phyloP scores from a whole-genome alignment of 2,113 vertebrate genomes.

The Malurus melanocephalus region DNA sequence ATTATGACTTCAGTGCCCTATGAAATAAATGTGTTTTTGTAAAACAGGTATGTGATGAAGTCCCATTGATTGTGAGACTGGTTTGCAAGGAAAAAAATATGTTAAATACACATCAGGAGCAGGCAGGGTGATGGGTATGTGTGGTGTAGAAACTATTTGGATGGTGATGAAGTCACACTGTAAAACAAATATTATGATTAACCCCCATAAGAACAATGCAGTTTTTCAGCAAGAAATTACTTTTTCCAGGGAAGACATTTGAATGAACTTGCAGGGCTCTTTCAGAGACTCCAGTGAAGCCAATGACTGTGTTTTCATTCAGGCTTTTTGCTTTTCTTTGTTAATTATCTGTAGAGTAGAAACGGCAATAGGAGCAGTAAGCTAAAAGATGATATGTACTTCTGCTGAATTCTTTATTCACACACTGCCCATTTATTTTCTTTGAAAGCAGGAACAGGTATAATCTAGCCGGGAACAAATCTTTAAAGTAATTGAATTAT shows the following conservation, averaged over 20 bases:
- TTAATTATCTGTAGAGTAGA: neutral
- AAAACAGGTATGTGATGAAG: neutral
- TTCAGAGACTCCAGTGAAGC: neutral
- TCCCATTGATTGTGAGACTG: neutral
- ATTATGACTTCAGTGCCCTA: neutral
- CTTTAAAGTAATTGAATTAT: neutral
- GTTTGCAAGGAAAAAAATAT: neutral
- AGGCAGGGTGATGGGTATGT: neutral
- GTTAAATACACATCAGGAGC: neutral
- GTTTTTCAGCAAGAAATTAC: neutral
- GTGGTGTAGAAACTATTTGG: neutral
- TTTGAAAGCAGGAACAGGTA: neutral
- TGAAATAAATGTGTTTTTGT: neutral
- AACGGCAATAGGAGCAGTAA: neutral
- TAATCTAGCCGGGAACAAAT: neutral
- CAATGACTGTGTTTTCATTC: neutral
- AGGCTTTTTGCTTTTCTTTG: neutral
- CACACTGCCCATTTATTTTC: neutral
- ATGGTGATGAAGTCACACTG: neutral
- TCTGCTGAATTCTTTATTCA: neutral
- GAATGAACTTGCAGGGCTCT: neutral
- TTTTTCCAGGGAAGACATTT: neutral
- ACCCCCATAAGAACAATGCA: neutral
- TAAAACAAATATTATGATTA: conserved; percentile 40
- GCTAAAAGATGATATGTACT: neutral